These are phyloP conservation scores for Metridium senile DNA, from an alignment of 92 coral and sea anemone genomes.

Conservation along the genomic window DNA sequence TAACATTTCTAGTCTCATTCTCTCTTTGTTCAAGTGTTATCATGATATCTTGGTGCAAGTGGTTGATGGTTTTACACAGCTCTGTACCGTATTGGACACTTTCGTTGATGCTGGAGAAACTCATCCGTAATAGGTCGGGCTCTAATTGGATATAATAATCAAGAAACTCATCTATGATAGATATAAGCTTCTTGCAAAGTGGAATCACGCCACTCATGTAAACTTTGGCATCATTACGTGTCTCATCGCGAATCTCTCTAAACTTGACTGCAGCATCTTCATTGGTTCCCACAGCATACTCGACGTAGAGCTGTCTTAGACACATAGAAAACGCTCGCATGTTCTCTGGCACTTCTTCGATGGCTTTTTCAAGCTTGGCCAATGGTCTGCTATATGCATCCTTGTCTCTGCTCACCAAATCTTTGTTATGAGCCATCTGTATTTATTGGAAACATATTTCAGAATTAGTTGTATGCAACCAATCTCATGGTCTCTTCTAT, in stretches of 20 bases:
- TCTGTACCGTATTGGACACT: constrained; percentile 32
- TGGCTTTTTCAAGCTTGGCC: constrained; percentile 7
- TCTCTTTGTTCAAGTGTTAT: constrained; percentile 45
- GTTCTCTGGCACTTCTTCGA: constrained; percentile 36
- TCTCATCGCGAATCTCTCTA: constrained; percentile 66
- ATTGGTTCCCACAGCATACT: constrained; percentile 38
- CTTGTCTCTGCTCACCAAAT: neutral
- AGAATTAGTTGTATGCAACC: neutral
- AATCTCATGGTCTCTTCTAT: neutral
- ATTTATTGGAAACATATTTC: neutral
- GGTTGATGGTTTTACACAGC: constrained; percentile 25
- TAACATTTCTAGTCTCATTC: constrained; percentile 35
- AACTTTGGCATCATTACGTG: constrained; percentile 66
- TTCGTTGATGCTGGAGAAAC: constrained; percentile 40
- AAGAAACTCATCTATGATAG: constrained; percentile 47
- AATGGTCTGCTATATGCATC: neutral
- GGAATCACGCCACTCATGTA: constrained; percentile 54
- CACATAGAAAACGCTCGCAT: constrained; percentile 50
- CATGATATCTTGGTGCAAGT: constrained; percentile 60
- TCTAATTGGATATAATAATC: constrained; percentile 47
- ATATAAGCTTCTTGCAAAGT: constrained; percentile 48
- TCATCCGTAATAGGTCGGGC: constrained; percentile 39
- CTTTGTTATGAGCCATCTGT: neutral
- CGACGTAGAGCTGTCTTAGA: constrained; percentile 52
- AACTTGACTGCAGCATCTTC: constrained; percentile 27